Evolutionary conservation across 2,888 invertebrate species (phyloP).

Genomic region (Epistrophe eligans): DNA sequence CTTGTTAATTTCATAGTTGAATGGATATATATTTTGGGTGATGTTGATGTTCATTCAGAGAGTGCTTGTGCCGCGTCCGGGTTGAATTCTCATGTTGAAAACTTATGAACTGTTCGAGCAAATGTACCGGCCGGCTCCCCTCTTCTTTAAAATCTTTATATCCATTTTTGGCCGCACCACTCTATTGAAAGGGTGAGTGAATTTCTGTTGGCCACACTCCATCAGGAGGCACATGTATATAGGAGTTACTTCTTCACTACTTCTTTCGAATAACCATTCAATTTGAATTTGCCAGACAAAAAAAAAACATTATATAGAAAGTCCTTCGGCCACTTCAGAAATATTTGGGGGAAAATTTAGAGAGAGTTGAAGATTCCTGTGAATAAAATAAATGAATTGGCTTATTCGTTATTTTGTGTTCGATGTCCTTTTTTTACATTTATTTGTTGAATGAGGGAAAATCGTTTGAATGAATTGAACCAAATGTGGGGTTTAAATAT

Average conservation of each 20-base stretch:
- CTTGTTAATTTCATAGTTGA: constrained; percentile 76
- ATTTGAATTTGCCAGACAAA: constrained; percentile 66
- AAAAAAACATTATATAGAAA: constrained; percentile 1
- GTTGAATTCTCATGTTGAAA: constrained; percentile 56
- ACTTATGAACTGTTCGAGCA: constrained; percentile 69
- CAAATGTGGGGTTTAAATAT: constrained; percentile 37
- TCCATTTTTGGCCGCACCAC: constrained; percentile 48
- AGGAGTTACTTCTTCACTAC: constrained; percentile 48
- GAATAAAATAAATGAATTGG: constrained; percentile 61
- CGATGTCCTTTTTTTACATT: constrained; percentile 4
- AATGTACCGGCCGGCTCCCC: constrained; percentile 20
- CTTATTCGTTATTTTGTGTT: constrained; percentile 29
- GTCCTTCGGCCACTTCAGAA: constrained; percentile 64
- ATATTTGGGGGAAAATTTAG: constrained; percentile 26
- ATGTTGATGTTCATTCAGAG: constrained; percentile 10
- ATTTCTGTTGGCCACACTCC: constrained; percentile 60
- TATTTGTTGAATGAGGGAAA: constrained; percentile 10
- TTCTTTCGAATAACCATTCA: constrained; percentile 66
- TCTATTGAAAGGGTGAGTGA: constrained; percentile 27
- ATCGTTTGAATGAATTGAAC: constrained; percentile 59
- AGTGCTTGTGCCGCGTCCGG: constrained; percentile 5
- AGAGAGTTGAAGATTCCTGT: constrained; percentile 27
- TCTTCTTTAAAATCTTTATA: constrained; percentile 32
- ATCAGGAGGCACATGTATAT: constrained; percentile 28
- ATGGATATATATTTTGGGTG: constrained; percentile 63